These are phyloP conservation scores for Scrobipalpa atriplicella DNA, from an alignment of 2,888 invertebrate species.

Conservation along the genomic window DNA sequence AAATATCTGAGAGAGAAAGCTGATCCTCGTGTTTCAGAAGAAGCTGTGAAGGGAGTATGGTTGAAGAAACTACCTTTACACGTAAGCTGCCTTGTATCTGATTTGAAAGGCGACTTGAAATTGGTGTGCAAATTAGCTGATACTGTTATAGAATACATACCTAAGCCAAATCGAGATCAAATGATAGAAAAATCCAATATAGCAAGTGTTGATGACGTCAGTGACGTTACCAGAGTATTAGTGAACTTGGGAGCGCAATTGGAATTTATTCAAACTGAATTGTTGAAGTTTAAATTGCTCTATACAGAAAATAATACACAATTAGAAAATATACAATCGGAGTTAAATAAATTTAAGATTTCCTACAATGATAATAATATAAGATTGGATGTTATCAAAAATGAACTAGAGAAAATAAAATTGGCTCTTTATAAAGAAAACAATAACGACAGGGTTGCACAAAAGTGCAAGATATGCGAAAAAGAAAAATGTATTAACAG, in stretches of 20 bases:
- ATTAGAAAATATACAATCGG: not conserved
- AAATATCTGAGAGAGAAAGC: slow-evolving; percentile 21
- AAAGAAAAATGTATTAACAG: not conserved
- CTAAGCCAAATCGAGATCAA: not conserved
- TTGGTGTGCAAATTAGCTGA: not conserved
- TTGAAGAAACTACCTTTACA: slow-evolving; percentile 21
- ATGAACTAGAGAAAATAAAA: slow-evolving; percentile 1
- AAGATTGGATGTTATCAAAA: not conserved
- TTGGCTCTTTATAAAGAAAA: not conserved
- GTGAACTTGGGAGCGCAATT: not conserved
- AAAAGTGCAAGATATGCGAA: not conserved
- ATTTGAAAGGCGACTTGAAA: slow-evolving; percentile 1
- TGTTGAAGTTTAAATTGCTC: not conserved
- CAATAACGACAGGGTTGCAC: not conserved
- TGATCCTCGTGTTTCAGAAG: slow-evolving; percentile 19
- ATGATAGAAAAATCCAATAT: not conserved
- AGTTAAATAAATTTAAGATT: not conserved
- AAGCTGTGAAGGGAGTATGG: slow-evolving; percentile 22
- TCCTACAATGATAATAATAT: not conserved
- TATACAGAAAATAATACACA: not conserved
- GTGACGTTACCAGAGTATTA: not conserved
- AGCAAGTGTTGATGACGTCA: not conserved
- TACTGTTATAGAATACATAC: not conserved
- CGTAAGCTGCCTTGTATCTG: slow-evolving; percentile 8
- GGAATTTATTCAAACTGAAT: not conserved